A percentile compares a stretch with the other conserved stretches of the same genome.
phyloP scores from a whole-genome alignment of 2,888 invertebrate genomes.

The Agelastica alni region DNA sequence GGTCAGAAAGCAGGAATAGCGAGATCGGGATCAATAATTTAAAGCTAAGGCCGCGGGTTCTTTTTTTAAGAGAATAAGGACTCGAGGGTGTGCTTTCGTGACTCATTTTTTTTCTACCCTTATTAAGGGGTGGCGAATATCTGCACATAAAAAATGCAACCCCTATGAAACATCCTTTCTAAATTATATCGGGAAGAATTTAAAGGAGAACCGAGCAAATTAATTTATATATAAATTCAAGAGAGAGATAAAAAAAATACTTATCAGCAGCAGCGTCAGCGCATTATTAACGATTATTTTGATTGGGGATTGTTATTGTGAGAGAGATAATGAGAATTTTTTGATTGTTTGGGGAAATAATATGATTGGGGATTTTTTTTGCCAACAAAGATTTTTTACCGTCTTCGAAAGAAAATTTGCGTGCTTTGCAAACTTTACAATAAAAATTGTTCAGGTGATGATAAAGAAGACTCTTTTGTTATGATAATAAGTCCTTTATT shows the following conservation, averaged over 20 bases:
- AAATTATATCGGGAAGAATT: slow-evolving; percentile 45
- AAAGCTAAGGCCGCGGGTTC: slow-evolving; percentile 54
- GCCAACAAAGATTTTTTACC: slow-evolving; percentile 31
- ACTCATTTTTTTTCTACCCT: slow-evolving; percentile 56
- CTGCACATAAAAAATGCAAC: slow-evolving; percentile 57
- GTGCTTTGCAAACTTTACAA: slow-evolving; percentile 22
- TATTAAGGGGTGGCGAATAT: slow-evolving; percentile 52
- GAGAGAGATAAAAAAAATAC: slow-evolving; percentile 27
- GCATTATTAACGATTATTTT: slow-evolving; percentile 40
- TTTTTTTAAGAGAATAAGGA: slow-evolving; percentile 51
- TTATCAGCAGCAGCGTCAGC: slow-evolving; percentile 37
- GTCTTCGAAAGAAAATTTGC: slow-evolving; percentile 27
- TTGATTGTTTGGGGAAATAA: slow-evolving; percentile 35
- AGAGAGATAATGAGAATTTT: slow-evolving; percentile 38
- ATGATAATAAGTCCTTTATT: slow-evolving; percentile 25
- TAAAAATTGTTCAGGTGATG: slow-evolving; percentile 19
- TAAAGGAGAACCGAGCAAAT: slow-evolving; percentile 46
- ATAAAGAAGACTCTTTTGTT: slow-evolving; percentile 24
- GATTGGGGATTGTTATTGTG: slow-evolving; percentile 40
- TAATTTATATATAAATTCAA: slow-evolving; percentile 42
- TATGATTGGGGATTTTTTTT: slow-evolving; percentile 33
- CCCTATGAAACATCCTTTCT: slow-evolving; percentile 44
- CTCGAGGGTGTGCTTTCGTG: slow-evolving; percentile 53
- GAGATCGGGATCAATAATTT: slow-evolving; percentile 50
- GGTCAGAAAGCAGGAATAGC: slow-evolving; percentile 30